A percentile compares a stretch with the other conserved stretches of the same genome.
These are phyloP conservation scores for Leptopilina syphax DNA, from an alignment of 2,888 invertebrate species.

Conservation along the genomic window DNA sequence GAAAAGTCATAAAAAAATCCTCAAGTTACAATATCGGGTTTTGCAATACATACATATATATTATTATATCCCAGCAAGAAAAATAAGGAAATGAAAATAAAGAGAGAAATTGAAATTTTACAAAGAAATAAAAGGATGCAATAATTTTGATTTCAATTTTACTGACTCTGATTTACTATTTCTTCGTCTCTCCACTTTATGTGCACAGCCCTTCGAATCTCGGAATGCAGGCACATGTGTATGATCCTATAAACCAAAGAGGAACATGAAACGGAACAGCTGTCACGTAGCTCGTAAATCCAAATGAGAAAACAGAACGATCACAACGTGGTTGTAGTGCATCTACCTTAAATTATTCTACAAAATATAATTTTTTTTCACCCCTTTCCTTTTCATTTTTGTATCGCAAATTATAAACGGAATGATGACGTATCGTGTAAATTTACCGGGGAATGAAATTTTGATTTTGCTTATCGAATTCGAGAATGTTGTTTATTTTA, in stretches of 20 bases:
- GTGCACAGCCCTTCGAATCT: slow-evolving; percentile 33
- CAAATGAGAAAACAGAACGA: slow-evolving; percentile 50
- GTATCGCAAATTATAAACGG: slow-evolving; percentile 5
- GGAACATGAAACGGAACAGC: slow-evolving; percentile 51
- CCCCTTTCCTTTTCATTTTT: not conserved
- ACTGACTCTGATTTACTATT: slow-evolving; percentile 34
- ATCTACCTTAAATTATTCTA: slow-evolving; percentile 25
- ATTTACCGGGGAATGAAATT: no score
- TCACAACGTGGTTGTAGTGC: slow-evolving; percentile 41
- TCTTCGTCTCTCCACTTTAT: slow-evolving; percentile 30
- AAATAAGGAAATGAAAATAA: not conserved
- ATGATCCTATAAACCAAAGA: slow-evolving; percentile 36
- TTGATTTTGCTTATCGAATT: no score
- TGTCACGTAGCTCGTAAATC: slow-evolving; percentile 56
- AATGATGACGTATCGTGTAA: no score
- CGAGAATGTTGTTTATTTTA: no score
- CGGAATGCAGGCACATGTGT: slow-evolving; percentile 33
- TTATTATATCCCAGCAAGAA: not conserved
- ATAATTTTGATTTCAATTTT: slow-evolving; percentile 33
- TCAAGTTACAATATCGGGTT: no score
- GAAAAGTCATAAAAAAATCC: no score
- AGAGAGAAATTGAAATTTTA: not conserved
- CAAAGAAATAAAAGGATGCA: slow-evolving; percentile 33
- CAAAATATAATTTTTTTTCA: slow-evolving; percentile 9
- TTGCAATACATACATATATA: no score